Base-by-base conservation (phyloP, 1,140 invertebrate species). In the Heliconius hermathena region DNA sequence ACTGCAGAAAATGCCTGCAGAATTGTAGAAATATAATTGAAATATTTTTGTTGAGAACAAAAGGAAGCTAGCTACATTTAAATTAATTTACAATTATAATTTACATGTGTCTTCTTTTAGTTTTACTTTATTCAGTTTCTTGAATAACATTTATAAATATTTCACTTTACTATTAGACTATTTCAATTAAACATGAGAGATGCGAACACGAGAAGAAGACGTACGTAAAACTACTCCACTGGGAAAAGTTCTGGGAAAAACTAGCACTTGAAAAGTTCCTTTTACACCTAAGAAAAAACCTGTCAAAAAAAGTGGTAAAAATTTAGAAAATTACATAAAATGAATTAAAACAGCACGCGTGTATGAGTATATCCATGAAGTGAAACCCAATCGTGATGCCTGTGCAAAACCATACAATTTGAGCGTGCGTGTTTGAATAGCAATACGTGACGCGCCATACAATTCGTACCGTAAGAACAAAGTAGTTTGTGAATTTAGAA, bases 401-500 rank as follows among this genome's bases (percentile, higher is more conserved):
- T 81, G 83, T 85, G 83, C 83, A 52, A 84, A 78, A 83, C 76
- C 75, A 77, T 81, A 80, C 76, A 81, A 71, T 81, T 82, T 41
- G 80, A 88, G 88, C 86, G 87, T 88, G 86, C 87, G 84, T 88
- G 82, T 81, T 81, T 76, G 71, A 73, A 85, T 83, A 87, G 85
- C 80, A 75, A 75, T 73, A 80, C 76, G 79, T 77, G 79, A 84
- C 83, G 82, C 85, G 83, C 72, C 82, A 82, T 74, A 84, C 85
- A 89, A 85, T 73, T 76, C 74, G 74, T 66, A 66, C 60, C 26
- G 13, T 66, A 22, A 66, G 60, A 66, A 66, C 60, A 66, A 66
- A 66, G 60, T 29, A 29, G 11, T 66, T 66, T 1, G 22, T 66
- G 60, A 66, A 66, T 66, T 66, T 66, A 66, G 11, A 29, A 66